Base-by-base conservation (phyloP, 1,140 invertebrate genomes). In the Harpegnathos saltator region DNA sequence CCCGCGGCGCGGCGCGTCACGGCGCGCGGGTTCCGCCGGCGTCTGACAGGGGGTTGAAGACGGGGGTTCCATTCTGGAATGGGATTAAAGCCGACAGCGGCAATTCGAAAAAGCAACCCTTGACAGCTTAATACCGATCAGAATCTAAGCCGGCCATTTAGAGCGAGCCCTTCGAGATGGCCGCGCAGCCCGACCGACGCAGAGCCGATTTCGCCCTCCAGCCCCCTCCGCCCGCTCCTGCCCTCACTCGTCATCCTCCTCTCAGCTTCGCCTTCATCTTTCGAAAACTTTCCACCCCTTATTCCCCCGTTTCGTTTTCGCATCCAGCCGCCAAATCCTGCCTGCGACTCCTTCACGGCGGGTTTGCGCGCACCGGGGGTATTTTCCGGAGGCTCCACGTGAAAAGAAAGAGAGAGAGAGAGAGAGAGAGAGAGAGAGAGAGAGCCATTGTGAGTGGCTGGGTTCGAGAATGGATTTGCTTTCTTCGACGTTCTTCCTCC, bases 41-140 rank as follows among this genome's bases (percentile, higher is more conserved):
- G 29, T 83, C 75, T 90, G 90, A 90, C 90, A 89, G 86, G 74
- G 62, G 86, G 83, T 59, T 56, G 84, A 87, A 90, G 90, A 91
- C 82, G 90, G n/a, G n/a, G n/a, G 83, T 88, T 90, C 71, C 83
- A 87, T 86, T 88, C 84, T 84, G 66, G 86, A 90, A 91, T 90
- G 82, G 91, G 87, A 92, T 91, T 92, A 91, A 89, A 82, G 85
- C 87, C 89, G 88, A 87, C 90, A 80, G 82, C 65, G 87, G 72
- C 86, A 88, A 84, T 90, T 89, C 66, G 72, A 89, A 91, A 92
- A 92, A 93, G 89, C 90, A 89, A 90, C 89, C 91, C 91, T 91
- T 91, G 92, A 93, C 93, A 90, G 87, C 91, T 92, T 93, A 93
- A 93, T 93, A 81, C 90, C 91, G 91, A 92, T 93, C 92, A 90